phyloP scores from a whole-genome alignment of 1,140 invertebrate species.

The Drosophila pruinosa region DNA sequence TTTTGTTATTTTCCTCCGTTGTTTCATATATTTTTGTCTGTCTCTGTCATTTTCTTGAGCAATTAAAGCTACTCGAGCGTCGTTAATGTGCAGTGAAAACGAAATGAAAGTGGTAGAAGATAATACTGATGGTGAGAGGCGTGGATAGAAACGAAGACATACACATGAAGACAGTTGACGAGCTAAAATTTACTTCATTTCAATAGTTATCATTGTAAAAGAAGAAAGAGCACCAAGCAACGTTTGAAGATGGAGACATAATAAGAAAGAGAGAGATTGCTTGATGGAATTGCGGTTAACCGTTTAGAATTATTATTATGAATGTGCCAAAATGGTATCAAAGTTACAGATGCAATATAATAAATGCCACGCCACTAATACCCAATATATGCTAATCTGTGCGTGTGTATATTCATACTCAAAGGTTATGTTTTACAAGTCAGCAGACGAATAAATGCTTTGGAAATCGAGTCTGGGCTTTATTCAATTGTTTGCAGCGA shows the following conservation, averaged over 20 bases:
- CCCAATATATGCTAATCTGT: constrained; percentile 1
- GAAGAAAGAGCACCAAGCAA: constrained; percentile 35
- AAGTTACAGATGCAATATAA: constrained; percentile 56
- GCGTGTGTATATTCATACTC: constrained; percentile 14
- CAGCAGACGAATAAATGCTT: constrained; percentile 28
- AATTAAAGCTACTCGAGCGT: constrained; percentile 78
- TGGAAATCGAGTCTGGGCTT: constrained; percentile 31
- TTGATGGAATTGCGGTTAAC: constrained; percentile 51
- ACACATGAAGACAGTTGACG: constrained; percentile 34
- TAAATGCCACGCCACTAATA: constrained; percentile 6
- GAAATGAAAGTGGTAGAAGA: constrained; percentile 68
- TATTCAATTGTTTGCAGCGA: constrained; percentile 13
- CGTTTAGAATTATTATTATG: constrained; percentile 72
- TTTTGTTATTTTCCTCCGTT: constrained; percentile 21
- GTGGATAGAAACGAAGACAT: constrained; percentile 22
- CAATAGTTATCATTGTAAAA: constrained; percentile 46
- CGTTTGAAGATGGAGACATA: constrained; percentile 4
- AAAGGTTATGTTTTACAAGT: constrained; percentile 36
- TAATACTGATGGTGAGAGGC: background rate
- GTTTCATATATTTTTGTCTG: constrained; percentile 25
- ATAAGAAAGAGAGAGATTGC: constrained; percentile 12
- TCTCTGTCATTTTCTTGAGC: constrained; percentile 57
- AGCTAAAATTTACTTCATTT: constrained; percentile 36
- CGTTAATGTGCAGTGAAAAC: constrained; percentile 78
- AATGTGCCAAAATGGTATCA: constrained; percentile 78